Evolutionary conservation across 2,888 invertebrate genomes (phyloP), one percentile per base, ranked within the genome.

Genomic region (Nasonia oneida): DNA sequence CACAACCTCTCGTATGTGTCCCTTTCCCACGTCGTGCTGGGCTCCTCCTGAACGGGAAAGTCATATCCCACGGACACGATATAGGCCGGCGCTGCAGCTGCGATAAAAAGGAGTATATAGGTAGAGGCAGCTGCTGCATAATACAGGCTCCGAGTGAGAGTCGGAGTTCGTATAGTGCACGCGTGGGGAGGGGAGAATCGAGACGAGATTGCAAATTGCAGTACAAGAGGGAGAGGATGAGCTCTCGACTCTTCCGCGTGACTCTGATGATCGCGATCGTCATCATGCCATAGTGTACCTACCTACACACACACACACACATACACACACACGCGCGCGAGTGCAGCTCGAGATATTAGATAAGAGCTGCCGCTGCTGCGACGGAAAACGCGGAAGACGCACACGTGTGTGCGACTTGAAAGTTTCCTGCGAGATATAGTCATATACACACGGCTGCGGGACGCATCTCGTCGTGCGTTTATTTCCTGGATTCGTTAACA

Each of bases 171-270:
- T 61, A 61, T n/a, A 61, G 29, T 29, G 29, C n/a, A n/a, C 6
- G 5, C n/a, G 3, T 8, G 57, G 18, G 57, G 6, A 8, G 23
- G 67, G 67, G 67, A 67, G 67, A 33, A 67, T 67, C 67, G 33
- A 67, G 67, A 10, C 67, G 29, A 67, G 67, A 67, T 67, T 67
- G 67, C 67, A 67, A 67, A 67, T 67, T 29, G 33, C 67, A 29
- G 10, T 33, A 8, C 12, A 23, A 29, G 29, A 29, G 29, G 67
- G 14, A 33, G 29, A 67, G 67, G 33, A 33, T 33, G 67, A 33
- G 67, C 67, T 3, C 23, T 3, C 23, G n/a, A 29, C 64, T 67
- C 67, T 67, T 67, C 29, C 67, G 67, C 29, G n/a, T 67, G 67
- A 67, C 12, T 29, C 23, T 67, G 6, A 29, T 67, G 67, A 67